A percentile compares a stretch with the other conserved stretches of the same genome.
phyloP scores from a whole-genome alignment of 2,113 vertebrate species.

The Anhinga anhinga region DNA sequence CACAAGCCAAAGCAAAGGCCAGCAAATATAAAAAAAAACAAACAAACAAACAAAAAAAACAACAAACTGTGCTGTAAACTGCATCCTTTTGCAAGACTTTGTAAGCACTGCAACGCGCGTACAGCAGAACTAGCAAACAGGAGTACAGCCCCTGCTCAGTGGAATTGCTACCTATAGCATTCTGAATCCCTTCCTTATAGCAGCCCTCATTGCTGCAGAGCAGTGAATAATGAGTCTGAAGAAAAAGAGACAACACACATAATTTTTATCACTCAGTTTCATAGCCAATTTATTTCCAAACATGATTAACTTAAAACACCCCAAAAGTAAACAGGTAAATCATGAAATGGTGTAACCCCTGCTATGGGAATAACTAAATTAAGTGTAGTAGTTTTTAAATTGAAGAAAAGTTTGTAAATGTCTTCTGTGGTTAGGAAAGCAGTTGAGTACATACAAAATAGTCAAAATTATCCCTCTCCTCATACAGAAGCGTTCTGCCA shows the following conservation, averaged over 20 bases:
- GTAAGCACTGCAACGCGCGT: accelerated
- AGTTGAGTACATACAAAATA: background rate
- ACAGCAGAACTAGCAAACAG: background rate
- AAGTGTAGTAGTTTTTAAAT: background rate
- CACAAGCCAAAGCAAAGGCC: background rate
- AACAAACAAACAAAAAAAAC: too few species aligned
- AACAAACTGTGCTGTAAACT: background rate
- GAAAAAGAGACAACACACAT: background rate
- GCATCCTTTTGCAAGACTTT: background rate
- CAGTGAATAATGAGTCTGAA: background rate
- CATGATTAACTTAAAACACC: background rate
- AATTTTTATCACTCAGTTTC: background rate
- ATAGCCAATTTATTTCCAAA: background rate
- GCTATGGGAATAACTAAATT: background rate
- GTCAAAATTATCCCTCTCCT: background rate
- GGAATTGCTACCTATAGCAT: background rate
- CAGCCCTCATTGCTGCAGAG: background rate
- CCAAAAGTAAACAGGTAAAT: background rate
- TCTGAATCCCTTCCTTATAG: background rate
- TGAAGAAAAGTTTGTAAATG: background rate
- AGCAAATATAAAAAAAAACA: background rate
- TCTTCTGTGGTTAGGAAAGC: background rate
- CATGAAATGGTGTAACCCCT: background rate
- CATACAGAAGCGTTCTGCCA: background rate
- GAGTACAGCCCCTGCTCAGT: background rate